Percentiles rank a stretch among this genome's conserved stretches.
Conservation (phyloP, 2,113 vertebrate species). For the Pseudopipra pipra region DNA sequence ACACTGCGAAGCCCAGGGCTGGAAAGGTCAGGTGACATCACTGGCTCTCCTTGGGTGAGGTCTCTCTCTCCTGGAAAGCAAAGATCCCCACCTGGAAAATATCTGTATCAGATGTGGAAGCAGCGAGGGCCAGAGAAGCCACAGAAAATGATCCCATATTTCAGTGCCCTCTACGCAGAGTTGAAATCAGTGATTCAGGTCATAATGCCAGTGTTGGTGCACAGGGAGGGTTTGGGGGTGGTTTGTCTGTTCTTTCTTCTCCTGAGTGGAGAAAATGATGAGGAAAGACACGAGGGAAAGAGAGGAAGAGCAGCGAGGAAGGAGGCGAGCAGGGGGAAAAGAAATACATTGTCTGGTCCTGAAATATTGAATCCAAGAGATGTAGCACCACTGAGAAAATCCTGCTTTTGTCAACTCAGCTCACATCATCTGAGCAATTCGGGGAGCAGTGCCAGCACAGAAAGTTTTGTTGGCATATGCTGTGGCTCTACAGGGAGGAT, state of each 20-base stretch:
- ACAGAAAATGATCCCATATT: not conserved
- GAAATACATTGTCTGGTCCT: not conserved
- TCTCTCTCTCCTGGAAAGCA: not conserved
- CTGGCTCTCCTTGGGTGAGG: not conserved
- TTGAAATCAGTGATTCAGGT: not conserved
- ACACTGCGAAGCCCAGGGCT: not conserved
- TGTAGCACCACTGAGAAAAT: conserved; percentile 1
- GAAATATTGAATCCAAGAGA: not conserved
- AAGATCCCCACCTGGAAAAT: not conserved
- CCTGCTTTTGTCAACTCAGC: conserved; percentile 47
- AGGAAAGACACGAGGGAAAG: not conserved
- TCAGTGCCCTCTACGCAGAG: not conserved
- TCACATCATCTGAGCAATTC: conserved; percentile 2
- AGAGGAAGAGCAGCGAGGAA: not conserved
- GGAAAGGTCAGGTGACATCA: not conserved
- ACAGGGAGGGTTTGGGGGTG: rapidly evolving
- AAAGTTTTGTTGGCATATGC: conserved; percentile 39
- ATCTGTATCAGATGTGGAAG: not conserved
- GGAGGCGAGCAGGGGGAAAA: not conserved
- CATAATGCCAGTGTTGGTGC: rapidly evolving
- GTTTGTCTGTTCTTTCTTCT: not conserved
- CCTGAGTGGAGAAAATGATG: not conserved
- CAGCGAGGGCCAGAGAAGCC: not conserved
- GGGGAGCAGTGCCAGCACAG: not conserved
- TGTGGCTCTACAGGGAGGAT: conserved; percentile 15